These are phyloP conservation scores for Tenthredo distinguenda DNA, from an alignment of 2,888 invertebrate species.

Conservation along the genomic window DNA sequence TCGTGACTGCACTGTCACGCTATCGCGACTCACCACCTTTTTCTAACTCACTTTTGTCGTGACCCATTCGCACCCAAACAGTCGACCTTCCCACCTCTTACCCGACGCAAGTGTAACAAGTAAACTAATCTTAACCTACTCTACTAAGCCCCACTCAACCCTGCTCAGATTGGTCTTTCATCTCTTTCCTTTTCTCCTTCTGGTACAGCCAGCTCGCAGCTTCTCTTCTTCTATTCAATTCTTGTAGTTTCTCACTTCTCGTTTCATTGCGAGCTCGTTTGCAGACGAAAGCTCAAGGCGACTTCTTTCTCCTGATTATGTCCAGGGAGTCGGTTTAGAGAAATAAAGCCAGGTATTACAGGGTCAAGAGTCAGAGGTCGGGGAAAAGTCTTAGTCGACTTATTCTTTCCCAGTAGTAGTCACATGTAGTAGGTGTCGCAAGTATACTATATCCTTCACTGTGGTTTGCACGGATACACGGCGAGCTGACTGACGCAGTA, in stretches of 20 bases:
- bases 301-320: conserved; percentile 8
- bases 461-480: too few species aligned
- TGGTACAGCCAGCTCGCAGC: conserved; percentile 19
- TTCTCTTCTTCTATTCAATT: conserved; percentile 18
- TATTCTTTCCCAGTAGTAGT: not conserved
- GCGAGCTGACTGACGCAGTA: too few species aligned
- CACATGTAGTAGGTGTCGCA: too few species aligned
- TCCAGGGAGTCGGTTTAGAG: not conserved
- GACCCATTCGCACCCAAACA: conserved; percentile 24
- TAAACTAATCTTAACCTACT: conserved; percentile 67
- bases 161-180: conserved; percentile 60
- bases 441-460: too few species aligned
- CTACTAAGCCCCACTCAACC: conserved; percentile 61
- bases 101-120: conserved; percentile 61
- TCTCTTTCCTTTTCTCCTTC: conserved; percentile 42
- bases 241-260: conserved; percentile 13
- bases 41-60: conserved; percentile 27
- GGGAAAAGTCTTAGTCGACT: not conserved
- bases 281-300: not conserved
- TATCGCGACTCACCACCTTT: conserved; percentile 30
- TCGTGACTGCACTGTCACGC: not conserved
- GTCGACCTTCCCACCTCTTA: conserved; percentile 55
- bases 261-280: conserved; percentile 30
- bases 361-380: not conserved
- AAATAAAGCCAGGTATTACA: conserved; percentile 3